These are phyloP conservation scores for Drosophila paracracens DNA, from an alignment of 2,888 invertebrate species.

Conservation along the genomic window DNA sequence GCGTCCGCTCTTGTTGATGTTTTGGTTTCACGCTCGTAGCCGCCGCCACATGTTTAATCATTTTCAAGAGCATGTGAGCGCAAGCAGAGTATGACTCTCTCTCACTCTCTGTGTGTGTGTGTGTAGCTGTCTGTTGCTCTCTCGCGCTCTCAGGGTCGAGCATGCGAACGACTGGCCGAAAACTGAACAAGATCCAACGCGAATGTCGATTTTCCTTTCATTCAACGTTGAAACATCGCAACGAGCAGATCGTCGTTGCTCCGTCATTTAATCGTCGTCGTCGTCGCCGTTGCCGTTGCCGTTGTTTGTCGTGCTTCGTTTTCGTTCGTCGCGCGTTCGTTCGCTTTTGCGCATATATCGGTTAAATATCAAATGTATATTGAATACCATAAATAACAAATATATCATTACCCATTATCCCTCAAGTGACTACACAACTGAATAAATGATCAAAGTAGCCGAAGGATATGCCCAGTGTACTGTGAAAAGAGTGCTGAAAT, in stretches of 20 bases:
- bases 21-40: conserved; percentile 45
- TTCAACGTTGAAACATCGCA: conserved; percentile 81
- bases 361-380: conserved; percentile 1
- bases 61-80: conserved; percentile 65
- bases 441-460: conserved; percentile 5
- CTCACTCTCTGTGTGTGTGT: conserved; percentile 5
- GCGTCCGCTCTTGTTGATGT: conserved; percentile 48
- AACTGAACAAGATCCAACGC: conserved; percentile 84
- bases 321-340: conserved; percentile 26
- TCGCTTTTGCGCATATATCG: conserved; percentile 25
- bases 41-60: conserved; percentile 51
- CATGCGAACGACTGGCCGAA: conserved; percentile 52
- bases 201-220: conserved; percentile 85
- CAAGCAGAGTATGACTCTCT: conserved; percentile 15
- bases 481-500: conserved; percentile 12
- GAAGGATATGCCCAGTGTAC: conserved; percentile 24
- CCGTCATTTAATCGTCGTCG: conserved; percentile 40
- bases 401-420: conserved; percentile 5
- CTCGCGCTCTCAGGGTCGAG: conserved; percentile 53
- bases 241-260: conserved; percentile 81
- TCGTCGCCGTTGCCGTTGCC: conserved; percentile 22
- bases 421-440: conserved; percentile 27
- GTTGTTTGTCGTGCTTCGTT: conserved; percentile 25
- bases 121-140: background rate
- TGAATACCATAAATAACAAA: conserved; percentile 6